Conservation (phyloP, 2,888 invertebrate genomes). For the Pyrocoelia pectoralis region DNA sequence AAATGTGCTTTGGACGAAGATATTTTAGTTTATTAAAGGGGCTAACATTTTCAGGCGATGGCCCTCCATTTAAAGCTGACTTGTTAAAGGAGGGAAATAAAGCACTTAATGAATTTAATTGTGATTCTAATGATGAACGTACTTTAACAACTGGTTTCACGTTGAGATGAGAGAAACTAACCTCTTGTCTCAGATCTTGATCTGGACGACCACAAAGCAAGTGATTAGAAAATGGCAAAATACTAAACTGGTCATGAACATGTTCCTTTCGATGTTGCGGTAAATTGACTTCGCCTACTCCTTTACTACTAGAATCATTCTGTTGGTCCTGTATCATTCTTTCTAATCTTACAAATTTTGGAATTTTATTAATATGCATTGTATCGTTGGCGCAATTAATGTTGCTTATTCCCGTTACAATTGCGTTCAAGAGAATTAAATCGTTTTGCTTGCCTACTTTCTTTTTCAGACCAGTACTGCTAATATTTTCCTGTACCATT, state of each 20-base stretch:
- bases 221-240: neutral
- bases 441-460: neutral
- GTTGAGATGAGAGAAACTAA: slow-evolving; percentile 36
- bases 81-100: too few species aligned
- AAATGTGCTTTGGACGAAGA: too few species aligned
- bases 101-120: neutral
- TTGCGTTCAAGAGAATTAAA: slow-evolving; percentile 2
- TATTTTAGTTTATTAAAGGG: too few species aligned
- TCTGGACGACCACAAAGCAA: neutral
- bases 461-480: neutral
- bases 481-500: too few species aligned
- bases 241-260: too few species aligned
- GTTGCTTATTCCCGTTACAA: neutral
- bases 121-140: neutral
- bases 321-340: neutral
- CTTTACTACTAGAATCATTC: too few species aligned
- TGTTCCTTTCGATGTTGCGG: too few species aligned
- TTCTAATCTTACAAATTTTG: slow-evolving; percentile 3
- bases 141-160: slow-evolving; percentile 23
- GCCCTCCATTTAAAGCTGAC: neutral
- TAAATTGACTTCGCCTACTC: too few species aligned
- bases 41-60: too few species aligned
- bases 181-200: slow-evolving; percentile 17
- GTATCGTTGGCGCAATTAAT: neutral
- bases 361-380: slow-evolving; percentile 2